These are phyloP conservation scores for Apostichopus parvimensis DNA, from an alignment of 35 echinoderm and acorn worm genomes.

Conservation along the genomic window DNA sequence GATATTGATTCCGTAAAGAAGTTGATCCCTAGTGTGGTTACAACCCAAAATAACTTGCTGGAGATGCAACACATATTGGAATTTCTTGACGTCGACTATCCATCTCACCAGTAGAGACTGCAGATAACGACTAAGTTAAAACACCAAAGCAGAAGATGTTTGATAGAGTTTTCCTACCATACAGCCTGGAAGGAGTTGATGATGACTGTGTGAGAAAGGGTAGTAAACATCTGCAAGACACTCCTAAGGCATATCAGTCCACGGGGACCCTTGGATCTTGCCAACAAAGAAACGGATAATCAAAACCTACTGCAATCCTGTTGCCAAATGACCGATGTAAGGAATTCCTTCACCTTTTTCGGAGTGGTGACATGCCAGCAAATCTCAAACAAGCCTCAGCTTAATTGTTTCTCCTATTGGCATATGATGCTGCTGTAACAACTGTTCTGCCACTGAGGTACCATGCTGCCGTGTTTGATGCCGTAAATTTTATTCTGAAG, in stretches of 20 bases:
- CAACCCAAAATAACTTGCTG: conserved; percentile 32
- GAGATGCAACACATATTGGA: conserved; percentile 18
- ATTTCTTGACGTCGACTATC: conserved; percentile 1
- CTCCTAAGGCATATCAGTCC: background rate
- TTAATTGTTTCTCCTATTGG: conserved; percentile 9
- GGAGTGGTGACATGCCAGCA: conserved; percentile 3
- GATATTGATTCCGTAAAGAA: conserved; percentile 8
- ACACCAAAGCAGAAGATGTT: conserved; percentile 1
- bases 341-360: background rate
- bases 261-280: background rate
- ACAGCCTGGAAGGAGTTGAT: background rate
- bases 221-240: conserved; percentile 13
- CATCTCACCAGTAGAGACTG: conserved; percentile 1
- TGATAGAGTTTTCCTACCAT: conserved; percentile 34
- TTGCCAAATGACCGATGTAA: conserved; percentile 3
- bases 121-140: background rate
- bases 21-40: conserved; percentile 42
- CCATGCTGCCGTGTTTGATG: background rate
- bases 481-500: background rate
- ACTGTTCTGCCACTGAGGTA: conserved; percentile 42
- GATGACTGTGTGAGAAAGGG: background rate
- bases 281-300: conserved; percentile 6
- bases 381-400: conserved; percentile 10
- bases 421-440: conserved; percentile 18
- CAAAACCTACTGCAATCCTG: conserved; percentile 4